These are phyloP conservation scores for Galemys pyrenaicus DNA, from an alignment of 2,113 vertebrate species.

Conservation along the genomic window DNA sequence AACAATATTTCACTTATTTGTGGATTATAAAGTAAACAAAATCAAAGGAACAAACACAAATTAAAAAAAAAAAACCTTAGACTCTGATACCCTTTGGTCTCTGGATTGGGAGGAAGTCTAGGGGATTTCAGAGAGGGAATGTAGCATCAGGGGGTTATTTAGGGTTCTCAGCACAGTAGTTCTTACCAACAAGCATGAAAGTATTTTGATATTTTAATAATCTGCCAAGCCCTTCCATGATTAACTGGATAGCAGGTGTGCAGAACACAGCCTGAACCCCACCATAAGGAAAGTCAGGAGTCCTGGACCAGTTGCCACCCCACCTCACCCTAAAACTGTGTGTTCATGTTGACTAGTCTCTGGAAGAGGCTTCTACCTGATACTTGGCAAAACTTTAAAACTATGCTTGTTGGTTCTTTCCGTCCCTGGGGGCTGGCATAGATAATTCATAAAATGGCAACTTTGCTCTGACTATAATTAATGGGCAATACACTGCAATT, in stretches of 20 bases:
- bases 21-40: too few species aligned
- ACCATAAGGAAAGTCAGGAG: neutral
- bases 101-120: neutral
- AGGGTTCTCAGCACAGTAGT: neutral
- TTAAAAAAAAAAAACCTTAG: too few species aligned
- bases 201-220: neutral
- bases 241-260: neutral
- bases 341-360: neutral
- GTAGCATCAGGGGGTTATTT: neutral
- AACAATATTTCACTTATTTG: too few species aligned
- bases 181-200: neutral
- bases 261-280: neutral
- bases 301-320: neutral
- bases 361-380: neutral
- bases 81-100: neutral
- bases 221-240: neutral
- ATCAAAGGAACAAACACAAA: too few species aligned
- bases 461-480: conserved; percentile 54
- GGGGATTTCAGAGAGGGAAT: neutral
- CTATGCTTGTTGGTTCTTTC: neutral
- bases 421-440: neutral
- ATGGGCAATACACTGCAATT: neutral
- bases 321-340: neutral
- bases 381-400: neutral
- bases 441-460: conserved; percentile 32